phyloP scores from a whole-genome alignment of 35 echinoderm and acorn worm genomes.

The Ophiothrix spiculata region DNA sequence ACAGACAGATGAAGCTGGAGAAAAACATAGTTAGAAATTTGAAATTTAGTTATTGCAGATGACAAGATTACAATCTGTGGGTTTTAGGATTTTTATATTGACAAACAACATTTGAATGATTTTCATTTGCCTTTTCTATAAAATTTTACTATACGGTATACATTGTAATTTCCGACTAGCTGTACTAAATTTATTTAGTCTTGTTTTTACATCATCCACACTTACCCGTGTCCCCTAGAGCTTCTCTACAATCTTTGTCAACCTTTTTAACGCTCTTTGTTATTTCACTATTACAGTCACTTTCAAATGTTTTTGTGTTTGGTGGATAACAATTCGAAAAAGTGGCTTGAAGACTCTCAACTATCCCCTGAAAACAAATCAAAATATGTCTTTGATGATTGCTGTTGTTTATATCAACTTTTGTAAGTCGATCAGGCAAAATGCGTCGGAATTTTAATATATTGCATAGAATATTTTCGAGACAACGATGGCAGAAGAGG shows the following conservation, averaged over 20 bases:
- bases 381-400: no score
- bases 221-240: neutral
- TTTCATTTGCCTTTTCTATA: no score
- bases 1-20: constrained; percentile 18
- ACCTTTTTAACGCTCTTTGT: neutral
- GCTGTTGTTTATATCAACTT: no score
- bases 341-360: no score
- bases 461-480: no score
- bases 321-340: no score
- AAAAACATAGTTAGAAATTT: neutral
- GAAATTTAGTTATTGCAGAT: neutral
- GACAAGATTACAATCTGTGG: neutral
- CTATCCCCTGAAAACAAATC: no score
- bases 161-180: neutral
- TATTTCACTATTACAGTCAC: no score
- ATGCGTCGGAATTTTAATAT: no score
- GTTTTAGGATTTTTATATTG: neutral
- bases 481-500: no score
- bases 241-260: neutral
- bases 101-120: neutral
- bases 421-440: no score
- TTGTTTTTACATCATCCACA: neutral
- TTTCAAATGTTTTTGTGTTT: no score
- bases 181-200: neutral
- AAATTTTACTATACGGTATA: neutral